These are phyloP conservation scores for Cydia splendana DNA, from an alignment of 1,140 invertebrate genomes.

Conservation along the genomic window DNA sequence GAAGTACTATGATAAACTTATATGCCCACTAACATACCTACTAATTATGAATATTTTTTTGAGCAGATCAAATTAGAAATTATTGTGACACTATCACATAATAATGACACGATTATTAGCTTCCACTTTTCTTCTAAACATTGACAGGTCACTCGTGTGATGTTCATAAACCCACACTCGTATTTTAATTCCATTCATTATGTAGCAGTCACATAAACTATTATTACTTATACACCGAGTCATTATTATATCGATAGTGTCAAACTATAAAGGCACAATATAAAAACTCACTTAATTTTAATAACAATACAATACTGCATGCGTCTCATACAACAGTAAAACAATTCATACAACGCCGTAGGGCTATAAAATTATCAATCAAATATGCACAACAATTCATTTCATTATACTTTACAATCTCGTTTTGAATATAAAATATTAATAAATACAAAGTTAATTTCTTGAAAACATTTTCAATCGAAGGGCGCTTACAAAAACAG, in stretches of 20 bases:
- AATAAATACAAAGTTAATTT: too few relatives aligned
- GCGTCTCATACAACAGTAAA: conserved; percentile 28
- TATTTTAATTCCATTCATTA: too few relatives aligned
- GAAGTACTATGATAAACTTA: neutral
- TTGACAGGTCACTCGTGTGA: too few relatives aligned
- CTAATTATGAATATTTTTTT: neutral
- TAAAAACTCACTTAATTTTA: neutral
- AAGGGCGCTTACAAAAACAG: too few relatives aligned
- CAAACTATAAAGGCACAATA: neutral
- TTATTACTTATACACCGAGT: neutral
- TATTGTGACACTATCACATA: neutral
- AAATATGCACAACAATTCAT: conserved; percentile 29
- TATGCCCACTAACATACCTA: too few relatives aligned
- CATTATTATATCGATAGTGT: conserved; percentile 4
- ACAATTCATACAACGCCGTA: neutral
- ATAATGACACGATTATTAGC: neutral
- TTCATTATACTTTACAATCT: conserved; percentile 15
- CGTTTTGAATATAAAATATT: conserved; percentile 25
- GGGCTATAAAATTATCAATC: conserved; percentile 22
- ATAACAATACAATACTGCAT: conserved; percentile 7
- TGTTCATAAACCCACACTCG: too few relatives aligned
- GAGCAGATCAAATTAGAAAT: conserved; percentile 6
- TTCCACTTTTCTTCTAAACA: too few relatives aligned
- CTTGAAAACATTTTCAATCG: too few relatives aligned
- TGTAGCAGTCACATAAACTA: too few relatives aligned